A percentile compares a stretch with the other conserved stretches of the same genome.
phyloP scores from a whole-genome alignment of 2,113 vertebrate species.

The Aepyceros melampus region DNA sequence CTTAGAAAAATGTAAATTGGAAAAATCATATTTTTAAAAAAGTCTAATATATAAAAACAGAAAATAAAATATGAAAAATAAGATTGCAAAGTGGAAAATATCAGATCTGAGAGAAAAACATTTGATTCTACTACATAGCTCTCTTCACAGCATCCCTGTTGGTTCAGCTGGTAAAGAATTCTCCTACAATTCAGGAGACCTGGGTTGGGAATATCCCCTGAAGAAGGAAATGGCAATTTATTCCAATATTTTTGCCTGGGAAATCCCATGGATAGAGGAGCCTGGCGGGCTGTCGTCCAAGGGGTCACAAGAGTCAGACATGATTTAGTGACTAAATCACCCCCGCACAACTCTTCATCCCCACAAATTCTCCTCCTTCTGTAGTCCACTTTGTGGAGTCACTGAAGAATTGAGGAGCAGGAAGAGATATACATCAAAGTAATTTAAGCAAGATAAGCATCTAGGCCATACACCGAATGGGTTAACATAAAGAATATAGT shows the following conservation, averaged over 20 bases:
- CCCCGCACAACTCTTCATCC: background rate
- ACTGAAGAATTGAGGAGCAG: background rate
- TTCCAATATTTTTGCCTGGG: background rate
- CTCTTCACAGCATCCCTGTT: background rate
- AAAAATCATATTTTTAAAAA: background rate
- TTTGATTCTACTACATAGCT: background rate
- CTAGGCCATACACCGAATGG: background rate
- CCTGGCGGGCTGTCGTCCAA: rapidly evolving
- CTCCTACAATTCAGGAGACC: background rate
- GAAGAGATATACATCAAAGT: background rate
- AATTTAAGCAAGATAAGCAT: background rate
- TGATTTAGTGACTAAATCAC: background rate
- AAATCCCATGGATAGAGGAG: background rate
- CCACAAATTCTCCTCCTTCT: background rate
- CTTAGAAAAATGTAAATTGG: background rate
- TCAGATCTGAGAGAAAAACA: background rate
- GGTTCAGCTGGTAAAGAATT: background rate
- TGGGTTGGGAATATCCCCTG: background rate
- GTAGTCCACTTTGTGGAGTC: background rate
- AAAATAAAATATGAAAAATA: background rate
- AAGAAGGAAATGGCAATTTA: background rate
- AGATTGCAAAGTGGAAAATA: background rate
- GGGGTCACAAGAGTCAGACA: background rate
- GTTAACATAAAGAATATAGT: background rate
- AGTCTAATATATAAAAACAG: background rate